phyloP scores from a whole-genome alignment of 2,113 vertebrate species.

The Columba janthina region DNA sequence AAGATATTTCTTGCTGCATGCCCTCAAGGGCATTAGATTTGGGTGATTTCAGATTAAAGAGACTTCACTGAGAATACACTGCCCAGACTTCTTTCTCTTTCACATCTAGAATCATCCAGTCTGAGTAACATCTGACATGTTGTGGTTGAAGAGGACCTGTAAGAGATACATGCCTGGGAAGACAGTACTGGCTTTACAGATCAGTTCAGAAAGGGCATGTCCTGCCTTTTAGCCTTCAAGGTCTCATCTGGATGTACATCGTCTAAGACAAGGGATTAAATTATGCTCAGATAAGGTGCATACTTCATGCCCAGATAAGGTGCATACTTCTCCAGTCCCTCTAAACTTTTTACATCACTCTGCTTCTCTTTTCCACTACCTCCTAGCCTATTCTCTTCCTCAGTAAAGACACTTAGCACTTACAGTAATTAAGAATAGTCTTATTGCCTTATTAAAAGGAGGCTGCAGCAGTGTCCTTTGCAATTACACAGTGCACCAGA shows the following conservation, averaged over 20 bases:
- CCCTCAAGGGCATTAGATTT: constrained; percentile 20
- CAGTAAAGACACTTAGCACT: background rate
- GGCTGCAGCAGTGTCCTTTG: background rate
- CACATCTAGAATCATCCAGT: background rate
- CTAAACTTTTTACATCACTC: background rate
- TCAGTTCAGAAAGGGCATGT: background rate
- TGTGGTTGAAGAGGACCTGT: background rate
- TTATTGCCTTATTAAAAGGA: background rate
- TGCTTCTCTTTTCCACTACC: background rate
- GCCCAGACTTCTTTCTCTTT: background rate
- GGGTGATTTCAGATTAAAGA: background rate
- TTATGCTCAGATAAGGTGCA: background rate
- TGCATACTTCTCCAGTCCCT: background rate
- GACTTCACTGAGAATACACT: background rate
- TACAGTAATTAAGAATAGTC: background rate
- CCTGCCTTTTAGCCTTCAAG: background rate
- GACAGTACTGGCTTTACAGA: background rate
- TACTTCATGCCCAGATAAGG: background rate
- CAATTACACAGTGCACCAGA: background rate
- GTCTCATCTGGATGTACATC: background rate
- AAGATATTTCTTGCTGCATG: background rate
- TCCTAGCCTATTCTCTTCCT: background rate
- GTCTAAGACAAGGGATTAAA: background rate
- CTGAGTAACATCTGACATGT: background rate
- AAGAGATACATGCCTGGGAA: background rate